These are phyloP conservation scores for Sminthopsis crassicaudata DNA, from an alignment of 2,113 vertebrate genomes.

Conservation along the genomic window DNA sequence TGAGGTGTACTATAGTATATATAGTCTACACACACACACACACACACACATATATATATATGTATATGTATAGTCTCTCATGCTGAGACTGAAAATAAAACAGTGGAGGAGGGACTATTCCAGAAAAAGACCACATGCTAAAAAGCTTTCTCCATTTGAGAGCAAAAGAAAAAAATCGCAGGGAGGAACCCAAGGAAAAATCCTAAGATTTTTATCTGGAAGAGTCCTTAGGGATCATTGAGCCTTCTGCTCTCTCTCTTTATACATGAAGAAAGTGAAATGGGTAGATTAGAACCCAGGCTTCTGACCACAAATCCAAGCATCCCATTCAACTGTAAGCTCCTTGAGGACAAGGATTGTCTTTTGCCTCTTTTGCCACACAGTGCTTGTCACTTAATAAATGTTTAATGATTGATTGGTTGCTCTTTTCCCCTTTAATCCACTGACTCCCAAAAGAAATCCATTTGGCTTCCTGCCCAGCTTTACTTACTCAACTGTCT, in stretches of 20 bases:
- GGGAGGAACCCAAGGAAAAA: neutral
- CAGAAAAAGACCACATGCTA: neutral
- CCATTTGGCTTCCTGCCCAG: neutral
- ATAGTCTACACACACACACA: no score
- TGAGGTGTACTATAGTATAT: no score
- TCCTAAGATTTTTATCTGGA: neutral
- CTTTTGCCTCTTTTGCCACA: neutral
- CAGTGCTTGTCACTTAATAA: neutral
- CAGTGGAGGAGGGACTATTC: neutral
- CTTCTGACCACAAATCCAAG: neutral
- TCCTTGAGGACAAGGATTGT: neutral
- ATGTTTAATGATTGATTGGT: neutral
- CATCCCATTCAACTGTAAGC: neutral
- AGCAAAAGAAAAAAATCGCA: neutral
- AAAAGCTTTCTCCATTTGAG: neutral
- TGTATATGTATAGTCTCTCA: neutral
- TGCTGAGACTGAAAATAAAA: neutral
- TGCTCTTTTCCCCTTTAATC: neutral
- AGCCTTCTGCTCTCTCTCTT: neutral
- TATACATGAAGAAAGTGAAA: neutral
- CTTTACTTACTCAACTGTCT: constrained; percentile 63
- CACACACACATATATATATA: no score
- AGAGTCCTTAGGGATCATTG: neutral
- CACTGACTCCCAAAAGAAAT: neutral
- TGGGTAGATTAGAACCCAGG: neutral